Evolutionary conservation across 35 echinoderm and acorn worm genomes (phyloP), one percentile per base, ranked within the genome.

Genomic region (Lytechinus pictus): DNA sequence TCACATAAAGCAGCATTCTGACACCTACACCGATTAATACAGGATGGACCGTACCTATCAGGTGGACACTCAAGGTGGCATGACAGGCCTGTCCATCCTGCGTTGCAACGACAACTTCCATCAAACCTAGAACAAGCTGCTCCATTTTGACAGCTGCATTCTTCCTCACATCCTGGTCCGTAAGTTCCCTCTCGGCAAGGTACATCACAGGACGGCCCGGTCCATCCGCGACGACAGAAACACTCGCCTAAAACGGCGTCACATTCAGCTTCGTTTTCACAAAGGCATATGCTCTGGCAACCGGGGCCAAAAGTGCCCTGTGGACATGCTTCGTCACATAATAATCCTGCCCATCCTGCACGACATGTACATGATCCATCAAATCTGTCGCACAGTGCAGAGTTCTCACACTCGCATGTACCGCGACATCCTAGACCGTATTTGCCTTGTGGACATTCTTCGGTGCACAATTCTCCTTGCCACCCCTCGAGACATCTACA

Each of bases 401-500:
- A 92, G 94, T 99, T 96, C 53, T 96, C 9, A 86, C 98, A 99
- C 1, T 72, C 53, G 61, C 98, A 99, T 27, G 28, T 27, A 5
- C 33, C 28, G 16, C 52, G 52, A 89, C 98, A 99, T 61, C 91
- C 92, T 24, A 94, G 56, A 95, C 97, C 98, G 33, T 95, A 98
- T 28, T 54, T 94, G 27, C 94, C 96, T 71, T 90, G 10, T 4
- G 89, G 61, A 89, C 98, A 99, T 19, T 95, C 93, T 60, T 19
- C 89, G 8, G 90, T 60, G 87, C 98, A 99, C 10, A 33, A 24
- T 12, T 53, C 52, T 51, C 98, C 98, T 4, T 54, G 91, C 95
- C 94, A 98, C 29, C 98, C 98, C 27, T 95, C 93, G 10, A 90
- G 19, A 95, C 98, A 99, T n/a, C 88, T 13, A 96, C 98, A 99